Evolutionary conservation across 2,797 vertebrate species (phyloP).

Genomic region (Taeniopygia guttata): DNA sequence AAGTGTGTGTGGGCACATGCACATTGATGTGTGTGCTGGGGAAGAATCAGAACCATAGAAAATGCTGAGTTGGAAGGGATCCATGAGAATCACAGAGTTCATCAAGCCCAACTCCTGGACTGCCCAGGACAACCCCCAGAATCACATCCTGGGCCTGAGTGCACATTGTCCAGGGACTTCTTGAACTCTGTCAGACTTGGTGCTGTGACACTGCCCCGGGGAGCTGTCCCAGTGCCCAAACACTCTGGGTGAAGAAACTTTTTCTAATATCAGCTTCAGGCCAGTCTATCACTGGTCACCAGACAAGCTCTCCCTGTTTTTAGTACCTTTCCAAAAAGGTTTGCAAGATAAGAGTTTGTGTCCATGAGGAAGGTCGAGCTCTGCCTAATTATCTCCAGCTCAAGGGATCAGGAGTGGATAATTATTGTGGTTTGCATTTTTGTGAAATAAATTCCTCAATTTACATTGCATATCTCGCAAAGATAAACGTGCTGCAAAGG

Average conservation of each 20-base stretch:
- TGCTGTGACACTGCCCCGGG: neutral
- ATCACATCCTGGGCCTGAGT: neutral
- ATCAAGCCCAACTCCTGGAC: neutral
- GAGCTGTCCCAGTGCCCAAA: neutral
- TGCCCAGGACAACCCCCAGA: neutral
- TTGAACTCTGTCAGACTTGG: neutral
- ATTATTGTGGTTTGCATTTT: neutral
- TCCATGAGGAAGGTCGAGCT: neutral
- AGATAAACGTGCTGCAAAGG: neutral
- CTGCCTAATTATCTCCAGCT: neutral
- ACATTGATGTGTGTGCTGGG: neutral
- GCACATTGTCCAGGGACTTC: neutral
- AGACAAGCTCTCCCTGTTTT: neutral
- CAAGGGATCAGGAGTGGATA: neutral
- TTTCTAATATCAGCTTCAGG: neutral
- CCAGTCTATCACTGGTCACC: neutral
- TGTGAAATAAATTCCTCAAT: neutral
- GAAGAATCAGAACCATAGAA: neutral
- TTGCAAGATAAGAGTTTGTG: neutral
- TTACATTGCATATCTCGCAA: neutral
- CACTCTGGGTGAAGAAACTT: rapidly evolving
- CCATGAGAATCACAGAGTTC: neutral
- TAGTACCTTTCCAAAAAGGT: neutral
- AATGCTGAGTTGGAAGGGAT: neutral
- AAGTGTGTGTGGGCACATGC: neutral